A percentile compares a stretch with the other conserved stretches of the same genome.
These are phyloP conservation scores for Liodrosophila aerea DNA, from an alignment of 2,888 invertebrate genomes.

Conservation along the genomic window DNA sequence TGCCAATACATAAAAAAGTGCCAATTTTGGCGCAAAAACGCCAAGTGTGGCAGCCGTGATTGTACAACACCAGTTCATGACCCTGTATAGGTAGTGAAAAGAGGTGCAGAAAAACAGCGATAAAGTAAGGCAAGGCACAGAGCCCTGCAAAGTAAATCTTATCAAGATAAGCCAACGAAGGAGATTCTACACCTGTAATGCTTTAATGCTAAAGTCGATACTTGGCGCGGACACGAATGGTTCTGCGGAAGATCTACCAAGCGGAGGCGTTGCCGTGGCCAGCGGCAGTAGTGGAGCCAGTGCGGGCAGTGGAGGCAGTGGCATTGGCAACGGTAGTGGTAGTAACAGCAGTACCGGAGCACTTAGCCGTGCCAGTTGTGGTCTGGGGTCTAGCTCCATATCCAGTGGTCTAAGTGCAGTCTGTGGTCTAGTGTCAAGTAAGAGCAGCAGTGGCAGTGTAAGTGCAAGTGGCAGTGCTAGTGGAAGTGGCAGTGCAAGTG, in stretches of 20 bases:
- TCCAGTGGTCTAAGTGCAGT: slow-evolving; percentile 56
- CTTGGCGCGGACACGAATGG: slow-evolving; percentile 79
- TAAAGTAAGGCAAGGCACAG: slow-evolving; percentile 31
- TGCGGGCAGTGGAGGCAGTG: slow-evolving; percentile 36
- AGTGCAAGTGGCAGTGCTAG: slow-evolving; percentile 24
- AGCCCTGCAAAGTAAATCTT: slow-evolving; percentile 36
- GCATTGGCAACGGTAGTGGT: slow-evolving; percentile 31
- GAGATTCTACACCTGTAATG: slow-evolving; percentile 79
- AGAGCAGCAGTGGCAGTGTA: slow-evolving; percentile 16
- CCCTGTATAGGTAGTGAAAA: slow-evolving; percentile 35
- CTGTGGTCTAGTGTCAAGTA: slow-evolving; percentile 45
- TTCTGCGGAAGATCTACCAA: slow-evolving; percentile 69
- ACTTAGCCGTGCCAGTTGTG: slow-evolving; percentile 49
- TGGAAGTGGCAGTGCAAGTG: slow-evolving; percentile 31
- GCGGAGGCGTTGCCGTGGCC: slow-evolving; percentile 62
- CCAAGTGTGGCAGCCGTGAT: no score
- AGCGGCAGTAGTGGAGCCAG: slow-evolving; percentile 18
- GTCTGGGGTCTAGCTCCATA: slow-evolving; percentile 57
- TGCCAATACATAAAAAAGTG: no score
- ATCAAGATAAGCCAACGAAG: slow-evolving; percentile 72
- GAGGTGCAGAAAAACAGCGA: slow-evolving; percentile 6
- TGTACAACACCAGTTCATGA: slow-evolving; percentile 36
- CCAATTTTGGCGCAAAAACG: no score
- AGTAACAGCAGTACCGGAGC: slow-evolving; percentile 32
- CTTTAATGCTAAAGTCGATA: slow-evolving; percentile 82